Conservation (phyloP, 2,888 invertebrate genomes). For the Dicycla oo region DNA sequence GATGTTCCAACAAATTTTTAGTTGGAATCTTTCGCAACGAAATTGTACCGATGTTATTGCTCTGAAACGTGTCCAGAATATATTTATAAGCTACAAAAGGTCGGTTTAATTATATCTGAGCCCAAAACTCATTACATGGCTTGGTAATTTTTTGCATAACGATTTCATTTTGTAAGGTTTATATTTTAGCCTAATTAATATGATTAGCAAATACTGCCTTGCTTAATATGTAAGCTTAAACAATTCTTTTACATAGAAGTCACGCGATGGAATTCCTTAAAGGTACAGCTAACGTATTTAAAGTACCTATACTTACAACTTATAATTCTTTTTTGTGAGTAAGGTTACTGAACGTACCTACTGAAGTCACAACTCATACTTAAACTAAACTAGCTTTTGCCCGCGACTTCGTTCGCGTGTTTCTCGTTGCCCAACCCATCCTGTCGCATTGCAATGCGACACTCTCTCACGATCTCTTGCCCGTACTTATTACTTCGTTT, state of each 20-base stretch:
- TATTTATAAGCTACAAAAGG: slow-evolving; percentile 44
- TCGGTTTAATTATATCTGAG: slow-evolving; percentile 54
- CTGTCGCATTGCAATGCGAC: too few species aligned
- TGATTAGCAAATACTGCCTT: slow-evolving; percentile 33
- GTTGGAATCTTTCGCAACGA: slow-evolving; percentile 12
- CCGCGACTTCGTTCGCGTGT: too few species aligned
- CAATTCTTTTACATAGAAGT: slow-evolving; percentile 35
- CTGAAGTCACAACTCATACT: neutral
- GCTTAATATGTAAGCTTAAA: slow-evolving; percentile 19
- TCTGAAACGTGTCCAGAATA: slow-evolving; percentile 47
- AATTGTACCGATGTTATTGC: slow-evolving; percentile 27
- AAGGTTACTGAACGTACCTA: neutral
- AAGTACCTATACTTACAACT: neutral
- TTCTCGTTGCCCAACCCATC: too few species aligned
- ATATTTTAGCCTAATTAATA: slow-evolving; percentile 42
- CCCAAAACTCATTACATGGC: slow-evolving; percentile 49
- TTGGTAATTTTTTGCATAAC: slow-evolving; percentile 49
- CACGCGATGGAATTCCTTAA: slow-evolving; percentile 38
- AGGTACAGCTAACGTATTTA: neutral
- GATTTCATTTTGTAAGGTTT: slow-evolving; percentile 42
- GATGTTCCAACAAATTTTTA: slow-evolving; percentile 32
- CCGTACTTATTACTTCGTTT: too few species aligned
- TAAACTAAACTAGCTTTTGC: too few species aligned
- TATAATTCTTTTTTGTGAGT: slow-evolving; percentile 6
- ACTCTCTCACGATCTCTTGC: too few species aligned